Evolutionary conservation across 2,113 vertebrate species (phyloP), one percentile per base, ranked within the genome.

Genomic region (Haplochromis burtoni): DNA sequence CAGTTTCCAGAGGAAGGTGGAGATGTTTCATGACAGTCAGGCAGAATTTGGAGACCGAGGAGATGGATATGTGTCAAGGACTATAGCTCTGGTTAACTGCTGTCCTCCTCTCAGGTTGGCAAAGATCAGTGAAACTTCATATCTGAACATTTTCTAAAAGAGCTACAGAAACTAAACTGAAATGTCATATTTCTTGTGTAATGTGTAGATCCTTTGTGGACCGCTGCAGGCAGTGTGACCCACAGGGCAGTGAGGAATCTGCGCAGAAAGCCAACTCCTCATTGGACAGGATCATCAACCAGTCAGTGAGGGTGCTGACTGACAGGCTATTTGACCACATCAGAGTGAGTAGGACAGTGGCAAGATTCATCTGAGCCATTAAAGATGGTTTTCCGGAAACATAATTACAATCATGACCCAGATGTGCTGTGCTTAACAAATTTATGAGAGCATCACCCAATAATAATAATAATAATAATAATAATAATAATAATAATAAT

Each of bases 1-100:
- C 92, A 99, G 98, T 89, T 98, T 99, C 92, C 97, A 98, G 95
- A 97, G 97, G 54, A 97, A 97, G 1, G 97, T 97, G 1, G 97
- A 98, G 85, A 93, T 97, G 42, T 98, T 98, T 92, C 97, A 98
- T 6, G 97, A 98, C 45, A 95, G 95, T 49, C 90, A 94, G 3
- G 95, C 95, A 17, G 96, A 97, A n/a, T 95, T 95, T 13, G 94
- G 95, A 53, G 96, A 97, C 2, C 40, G 90, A 2, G 92, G 96
- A 0, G 96, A 97, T 2, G 88, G 95, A 90, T 98, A 97, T 12
- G 90, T 97, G 83, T 91, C 95, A 86, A 96, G 95, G 21, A 97
- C 97, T 78, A 97, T 98, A 5, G 90, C 96, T 35, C 90, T 98
- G 59, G 97, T 97, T 91, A 99, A 99, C 95, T 97, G 97, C 55